Percentiles rank a stretch among this genome's conserved stretches.
phyloP scores from a whole-genome alignment of 2,797 vertebrate species.

The Tympanoctomys barrerae region DNA sequence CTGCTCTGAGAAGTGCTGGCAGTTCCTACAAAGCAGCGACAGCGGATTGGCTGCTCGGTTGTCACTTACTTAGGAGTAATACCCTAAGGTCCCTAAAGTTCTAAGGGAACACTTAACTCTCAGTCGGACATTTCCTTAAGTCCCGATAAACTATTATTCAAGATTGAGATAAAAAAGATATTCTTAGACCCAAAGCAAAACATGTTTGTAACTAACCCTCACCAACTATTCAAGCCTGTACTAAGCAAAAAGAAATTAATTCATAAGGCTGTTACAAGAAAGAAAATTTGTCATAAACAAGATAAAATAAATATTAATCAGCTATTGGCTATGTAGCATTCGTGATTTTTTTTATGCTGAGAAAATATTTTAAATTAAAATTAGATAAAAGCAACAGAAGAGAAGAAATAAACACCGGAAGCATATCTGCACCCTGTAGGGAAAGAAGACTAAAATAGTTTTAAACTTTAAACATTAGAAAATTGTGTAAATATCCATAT shows the following conservation, averaged over 20 bases:
- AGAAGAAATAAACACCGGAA: neutral
- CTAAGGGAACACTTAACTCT: neutral
- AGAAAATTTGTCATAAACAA: conserved; percentile 27
- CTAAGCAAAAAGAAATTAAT: conserved; percentile 32
- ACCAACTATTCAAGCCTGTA: neutral
- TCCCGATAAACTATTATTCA: neutral
- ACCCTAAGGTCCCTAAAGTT: neutral
- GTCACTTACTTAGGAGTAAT: neutral
- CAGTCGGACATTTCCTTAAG: conserved; percentile 1
- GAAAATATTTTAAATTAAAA: neutral
- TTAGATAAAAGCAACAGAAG: neutral
- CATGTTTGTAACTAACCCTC: neutral
- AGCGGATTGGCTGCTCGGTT: neutral
- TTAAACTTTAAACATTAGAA: conserved; percentile 4
- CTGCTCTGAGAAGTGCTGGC: neutral
- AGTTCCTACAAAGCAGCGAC: neutral
- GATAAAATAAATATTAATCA: conserved; percentile 4
- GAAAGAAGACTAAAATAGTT: neutral
- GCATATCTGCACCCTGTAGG: neutral
- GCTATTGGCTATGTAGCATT: neutral
- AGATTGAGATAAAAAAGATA: neutral
- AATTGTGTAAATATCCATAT: conserved; percentile 30
- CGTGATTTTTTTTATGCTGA: conserved; percentile 22
- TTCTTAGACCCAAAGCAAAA: conserved; percentile 41
- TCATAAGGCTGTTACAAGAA: neutral